Percentiles rank a stretch among this genome's conserved stretches.
phyloP scores from a whole-genome alignment of 1,140 invertebrate genomes.

The Hypsibius dujardini region DNA sequence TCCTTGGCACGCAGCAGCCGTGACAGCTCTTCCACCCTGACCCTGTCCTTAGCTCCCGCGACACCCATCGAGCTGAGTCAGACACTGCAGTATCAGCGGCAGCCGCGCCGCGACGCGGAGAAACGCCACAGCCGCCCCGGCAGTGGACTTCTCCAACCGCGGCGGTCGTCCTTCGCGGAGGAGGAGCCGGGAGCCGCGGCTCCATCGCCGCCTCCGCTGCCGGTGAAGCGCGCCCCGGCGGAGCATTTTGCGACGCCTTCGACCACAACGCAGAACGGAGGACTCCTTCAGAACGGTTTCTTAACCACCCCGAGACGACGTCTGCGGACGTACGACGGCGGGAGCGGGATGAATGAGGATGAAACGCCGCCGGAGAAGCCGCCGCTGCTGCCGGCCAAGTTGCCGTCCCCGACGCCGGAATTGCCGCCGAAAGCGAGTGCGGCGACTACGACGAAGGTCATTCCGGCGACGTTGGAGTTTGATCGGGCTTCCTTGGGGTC shows the following conservation, averaged over 20 bases:
- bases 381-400: not conserved
- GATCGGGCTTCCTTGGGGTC: not conserved
- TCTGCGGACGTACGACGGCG: not conserved
- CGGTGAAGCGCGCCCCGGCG: not conserved
- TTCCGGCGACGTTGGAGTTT: not conserved
- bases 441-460: too few species aligned
- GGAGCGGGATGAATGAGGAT: not conserved
- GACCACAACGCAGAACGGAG: not conserved
- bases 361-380: not conserved
- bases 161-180: not conserved
- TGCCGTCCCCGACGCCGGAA: not conserved
- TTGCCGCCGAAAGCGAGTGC: slow-evolving; percentile 1
- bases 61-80: not conserved
- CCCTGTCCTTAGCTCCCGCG: too few species aligned
- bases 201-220: not conserved
- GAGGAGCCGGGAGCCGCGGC: not conserved
- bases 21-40: not conserved
- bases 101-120: not conserved
- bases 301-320: not conserved
- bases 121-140: not conserved
- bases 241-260: not conserved
- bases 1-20: not conserved
- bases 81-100: not conserved
- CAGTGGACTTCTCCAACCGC: not conserved
- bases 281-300: not conserved